phyloP scores from a whole-genome alignment of 2,888 invertebrate genomes.

The Megalurothrips usitatus region DNA sequence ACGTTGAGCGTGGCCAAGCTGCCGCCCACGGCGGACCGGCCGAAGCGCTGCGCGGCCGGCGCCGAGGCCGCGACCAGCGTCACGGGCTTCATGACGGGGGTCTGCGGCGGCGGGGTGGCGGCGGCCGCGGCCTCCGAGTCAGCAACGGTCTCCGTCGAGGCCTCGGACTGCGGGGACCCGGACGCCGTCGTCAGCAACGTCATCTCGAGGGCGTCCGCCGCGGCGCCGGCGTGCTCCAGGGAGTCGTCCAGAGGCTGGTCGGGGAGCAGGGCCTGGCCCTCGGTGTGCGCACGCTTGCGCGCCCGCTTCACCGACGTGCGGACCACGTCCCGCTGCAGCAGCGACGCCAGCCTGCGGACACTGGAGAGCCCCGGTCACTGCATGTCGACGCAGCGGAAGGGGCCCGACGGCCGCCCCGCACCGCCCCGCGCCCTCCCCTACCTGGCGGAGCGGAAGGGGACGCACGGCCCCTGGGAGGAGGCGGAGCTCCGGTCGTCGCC shows the following conservation, averaged over 20 bases:
- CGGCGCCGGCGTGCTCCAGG: background rate
- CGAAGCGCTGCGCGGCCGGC: background rate
- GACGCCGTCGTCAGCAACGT: background rate
- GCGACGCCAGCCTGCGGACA: slow-evolving; percentile 3
- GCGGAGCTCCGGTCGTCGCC: background rate
- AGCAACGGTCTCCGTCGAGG: background rate
- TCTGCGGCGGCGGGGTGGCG: background rate
- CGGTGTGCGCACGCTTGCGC: slow-evolving; percentile 8
- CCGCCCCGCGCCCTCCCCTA: background rate
- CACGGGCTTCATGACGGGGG: background rate
- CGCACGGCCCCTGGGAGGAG: background rate
- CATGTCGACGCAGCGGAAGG: background rate
- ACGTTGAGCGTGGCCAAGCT: background rate
- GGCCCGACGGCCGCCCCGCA: background rate
- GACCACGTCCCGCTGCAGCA: background rate
- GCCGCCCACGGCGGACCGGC: background rate
- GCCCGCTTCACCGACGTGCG: slow-evolving; percentile 13
- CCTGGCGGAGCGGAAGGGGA: background rate
- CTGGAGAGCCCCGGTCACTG: background rate
- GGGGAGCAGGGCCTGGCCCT: slow-evolving; percentile 7
- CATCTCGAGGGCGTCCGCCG: slow-evolving; percentile 5
- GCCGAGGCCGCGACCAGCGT: background rate
- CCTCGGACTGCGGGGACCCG: background rate
- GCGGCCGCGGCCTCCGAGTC: background rate
- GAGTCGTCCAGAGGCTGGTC: slow-evolving; percentile 9